Conservation (phyloP, 1,140 invertebrate genomes). For the Tetramorium parvispinum region DNA sequence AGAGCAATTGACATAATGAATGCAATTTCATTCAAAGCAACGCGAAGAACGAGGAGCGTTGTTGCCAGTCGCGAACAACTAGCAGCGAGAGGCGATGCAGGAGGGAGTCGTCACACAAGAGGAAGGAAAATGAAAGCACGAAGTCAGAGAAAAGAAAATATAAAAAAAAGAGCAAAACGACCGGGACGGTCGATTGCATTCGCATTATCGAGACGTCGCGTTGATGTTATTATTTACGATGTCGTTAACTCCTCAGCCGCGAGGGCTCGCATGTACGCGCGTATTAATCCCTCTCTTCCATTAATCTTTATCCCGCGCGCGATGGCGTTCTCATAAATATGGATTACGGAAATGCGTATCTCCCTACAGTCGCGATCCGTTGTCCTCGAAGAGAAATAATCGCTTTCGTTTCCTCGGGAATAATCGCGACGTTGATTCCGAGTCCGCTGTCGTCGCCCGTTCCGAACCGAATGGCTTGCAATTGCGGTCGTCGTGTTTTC, state of each 20-base stretch:
- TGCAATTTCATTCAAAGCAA: slow-evolving; percentile 74
- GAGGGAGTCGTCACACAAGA: neutral
- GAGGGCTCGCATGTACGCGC: slow-evolving; percentile 4
- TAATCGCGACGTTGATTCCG: neutral
- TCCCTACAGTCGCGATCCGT: slow-evolving; percentile 13
- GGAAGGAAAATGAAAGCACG: slow-evolving; percentile 33
- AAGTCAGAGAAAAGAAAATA: neutral
- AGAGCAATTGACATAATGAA: slow-evolving; percentile 75
- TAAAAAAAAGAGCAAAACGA: slow-evolving; percentile 13
- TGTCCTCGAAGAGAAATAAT: slow-evolving; percentile 39
- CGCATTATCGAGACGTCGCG: slow-evolving; percentile 71
- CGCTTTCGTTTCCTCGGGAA: slow-evolving; percentile 49
- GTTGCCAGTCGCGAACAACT: slow-evolving; percentile 68
- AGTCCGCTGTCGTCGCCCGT: neutral
- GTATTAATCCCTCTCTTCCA: slow-evolving; percentile 57
- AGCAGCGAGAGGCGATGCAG: slow-evolving; percentile 46
- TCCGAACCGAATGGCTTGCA: neutral
- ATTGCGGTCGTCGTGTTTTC: neutral
- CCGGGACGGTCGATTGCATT: slow-evolving; percentile 65
- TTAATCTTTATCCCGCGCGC: slow-evolving; percentile 49
- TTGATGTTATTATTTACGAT: slow-evolving; percentile 76
- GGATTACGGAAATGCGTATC: slow-evolving; percentile 67
- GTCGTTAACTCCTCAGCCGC: slow-evolving; percentile 67
- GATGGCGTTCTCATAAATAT: slow-evolving; percentile 69
- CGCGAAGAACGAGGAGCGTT: slow-evolving; percentile 65